These are phyloP conservation scores for Muntiacus reevesi DNA, from an alignment of 2,113 vertebrate genomes.

Conservation along the genomic window DNA sequence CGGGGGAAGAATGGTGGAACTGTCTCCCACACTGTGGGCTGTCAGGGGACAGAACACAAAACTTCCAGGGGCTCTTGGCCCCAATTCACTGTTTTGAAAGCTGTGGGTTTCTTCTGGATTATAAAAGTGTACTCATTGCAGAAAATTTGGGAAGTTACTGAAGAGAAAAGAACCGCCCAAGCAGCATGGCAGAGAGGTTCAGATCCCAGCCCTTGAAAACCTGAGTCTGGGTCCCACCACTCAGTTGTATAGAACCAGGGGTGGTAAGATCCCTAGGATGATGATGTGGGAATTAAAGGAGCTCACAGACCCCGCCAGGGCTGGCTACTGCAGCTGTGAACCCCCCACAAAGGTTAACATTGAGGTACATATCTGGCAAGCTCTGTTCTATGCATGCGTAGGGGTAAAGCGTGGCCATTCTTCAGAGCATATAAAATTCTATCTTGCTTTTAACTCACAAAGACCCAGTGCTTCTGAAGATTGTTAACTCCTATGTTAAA, in stretches of 20 bases:
- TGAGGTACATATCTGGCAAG: neutral
- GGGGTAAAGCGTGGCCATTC: neutral
- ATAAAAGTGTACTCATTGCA: neutral
- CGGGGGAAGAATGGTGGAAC: neutral
- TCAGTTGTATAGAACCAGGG: neutral
- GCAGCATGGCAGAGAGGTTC: neutral
- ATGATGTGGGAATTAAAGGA: neutral
- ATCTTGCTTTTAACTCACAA: neutral
- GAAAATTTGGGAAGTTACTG: neutral
- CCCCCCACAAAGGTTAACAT: neutral
- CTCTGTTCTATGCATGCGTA: neutral
- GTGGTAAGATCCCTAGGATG: neutral
- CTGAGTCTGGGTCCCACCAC: neutral
- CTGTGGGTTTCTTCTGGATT: neutral
- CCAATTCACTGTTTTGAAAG: neutral
- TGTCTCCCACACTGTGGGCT: neutral
- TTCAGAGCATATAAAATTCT: neutral
- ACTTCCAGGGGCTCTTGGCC: neutral
- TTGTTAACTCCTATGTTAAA: neutral
- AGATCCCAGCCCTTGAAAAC: neutral
- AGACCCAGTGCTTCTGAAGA: neutral
- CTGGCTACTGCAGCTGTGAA: neutral
- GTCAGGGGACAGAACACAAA: neutral
- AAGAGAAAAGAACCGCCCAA: neutral
- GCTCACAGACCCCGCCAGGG: neutral